phyloP scores from a whole-genome alignment of 2,797 vertebrate species.

The Margarornis squamiger region DNA sequence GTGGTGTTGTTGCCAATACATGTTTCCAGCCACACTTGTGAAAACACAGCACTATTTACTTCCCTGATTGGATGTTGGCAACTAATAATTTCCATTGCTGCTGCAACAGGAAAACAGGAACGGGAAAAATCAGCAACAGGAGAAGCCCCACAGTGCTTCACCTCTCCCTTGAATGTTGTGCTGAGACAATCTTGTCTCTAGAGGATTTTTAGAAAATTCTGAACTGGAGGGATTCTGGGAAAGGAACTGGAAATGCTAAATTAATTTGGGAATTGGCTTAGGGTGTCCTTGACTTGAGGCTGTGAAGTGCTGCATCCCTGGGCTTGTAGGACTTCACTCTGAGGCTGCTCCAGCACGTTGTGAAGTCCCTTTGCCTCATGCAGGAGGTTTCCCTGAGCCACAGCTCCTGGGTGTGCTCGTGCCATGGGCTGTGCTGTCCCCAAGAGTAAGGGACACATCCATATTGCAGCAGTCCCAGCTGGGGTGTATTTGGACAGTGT shows the following conservation, averaged over 20 bases:
- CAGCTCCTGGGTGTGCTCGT: neutral
- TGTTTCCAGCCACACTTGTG: neutral
- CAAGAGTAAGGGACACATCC: accelerated
- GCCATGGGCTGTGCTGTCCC: neutral
- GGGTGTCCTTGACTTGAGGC: neutral
- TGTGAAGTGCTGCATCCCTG: neutral
- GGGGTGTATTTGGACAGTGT: neutral
- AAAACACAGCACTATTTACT: neutral
- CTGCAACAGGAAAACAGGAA: neutral
- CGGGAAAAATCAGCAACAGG: neutral
- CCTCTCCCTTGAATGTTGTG: neutral
- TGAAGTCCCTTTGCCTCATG: neutral
- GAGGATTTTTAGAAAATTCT: neutral
- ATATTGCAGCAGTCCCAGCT: neutral
- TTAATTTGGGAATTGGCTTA: neutral
- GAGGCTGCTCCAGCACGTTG: accelerated
- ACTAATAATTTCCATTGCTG: neutral
- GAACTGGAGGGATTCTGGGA: neutral
- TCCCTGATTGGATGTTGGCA: neutral
- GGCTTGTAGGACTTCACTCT: neutral
- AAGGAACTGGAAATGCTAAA: neutral
- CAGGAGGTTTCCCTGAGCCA: neutral
- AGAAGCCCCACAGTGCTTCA: neutral
- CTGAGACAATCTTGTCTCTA: neutral
- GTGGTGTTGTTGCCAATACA: accelerated